Base-by-base conservation (phyloP, 2,113 vertebrate species). In the Tachysurus vachellii region DNA sequence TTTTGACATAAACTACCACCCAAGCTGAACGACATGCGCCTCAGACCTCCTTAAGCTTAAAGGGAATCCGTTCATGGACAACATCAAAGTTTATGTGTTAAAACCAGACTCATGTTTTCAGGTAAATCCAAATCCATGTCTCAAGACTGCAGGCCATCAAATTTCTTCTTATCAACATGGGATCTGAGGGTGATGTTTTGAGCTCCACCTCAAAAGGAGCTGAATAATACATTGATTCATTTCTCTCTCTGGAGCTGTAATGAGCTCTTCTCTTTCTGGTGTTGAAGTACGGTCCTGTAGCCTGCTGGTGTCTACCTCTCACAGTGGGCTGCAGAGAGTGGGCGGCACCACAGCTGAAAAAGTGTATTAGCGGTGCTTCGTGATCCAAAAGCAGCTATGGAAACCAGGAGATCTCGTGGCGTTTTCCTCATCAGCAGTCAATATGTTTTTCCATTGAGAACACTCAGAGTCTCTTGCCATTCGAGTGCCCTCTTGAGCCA, bases 271-370 rank as follows among this genome's bases (percentile, higher is more conserved):
- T 80, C 28, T 79, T 88, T 85, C 54, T 42, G 85, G 56, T 80
- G 84, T 75, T 61, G 54, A 71, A 83, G 79, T 59, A 62, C 36
- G 80, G 50, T 88, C 86, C 56, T 53, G 81, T 76, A 59, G 76
- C 59, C 57, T 83, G 89, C 86, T 86, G 86, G 84, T 89, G 86
- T 89, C 84, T 83, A 26, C 80, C 71, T 82, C 84, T 57, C 79
- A 85, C 56, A 85, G 87, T 83, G 85, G 71, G 85, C 76, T 56
- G 31, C 76, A 21, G 77, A 75, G 28, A 86, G 73, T 76, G 59
- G 71, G 81, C 82, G 83, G 83, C 85, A 79, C 54, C 21, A 28
- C 61, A 70, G 68, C 83, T 85, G 85, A 76, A 71, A 85, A 80
- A 77, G 47, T 42, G 79, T 54, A 57, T 82, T 80, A 75, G 75